A percentile compares a stretch with the other conserved stretches of the same genome.
These are phyloP conservation scores for Brachionus rubens DNA, from an alignment of 1,140 invertebrate species.

Conservation along the genomic window DNA sequence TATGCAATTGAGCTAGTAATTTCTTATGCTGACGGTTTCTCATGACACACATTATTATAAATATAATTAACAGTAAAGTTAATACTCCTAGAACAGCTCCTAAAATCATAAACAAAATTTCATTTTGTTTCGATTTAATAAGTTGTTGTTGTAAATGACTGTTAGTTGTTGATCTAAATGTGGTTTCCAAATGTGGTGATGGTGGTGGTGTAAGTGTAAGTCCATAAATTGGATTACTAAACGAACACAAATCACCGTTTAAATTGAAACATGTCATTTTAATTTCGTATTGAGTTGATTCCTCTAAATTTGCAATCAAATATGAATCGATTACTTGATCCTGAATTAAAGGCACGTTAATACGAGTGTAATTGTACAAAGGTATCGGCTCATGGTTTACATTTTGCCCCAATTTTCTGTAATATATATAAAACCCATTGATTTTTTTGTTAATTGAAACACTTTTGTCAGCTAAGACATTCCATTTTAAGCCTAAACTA, in stretches of 20 bases:
- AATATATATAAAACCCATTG: constrained; percentile 44
- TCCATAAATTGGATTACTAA: constrained; percentile 35
- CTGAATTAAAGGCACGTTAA: constrained; percentile 12
- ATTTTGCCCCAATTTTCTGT: neutral
- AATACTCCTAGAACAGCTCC: constrained; percentile 58
- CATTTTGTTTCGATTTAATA: constrained; percentile 49
- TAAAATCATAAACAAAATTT: constrained; percentile 57
- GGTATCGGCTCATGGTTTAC: neutral
- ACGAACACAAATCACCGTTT: constrained; percentile 40
- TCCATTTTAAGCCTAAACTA: constrained; percentile 16
- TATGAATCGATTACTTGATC: neutral
- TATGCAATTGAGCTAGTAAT: constrained; percentile 47
- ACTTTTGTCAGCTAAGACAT: neutral
- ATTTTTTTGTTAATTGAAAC: neutral
- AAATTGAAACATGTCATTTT: constrained; percentile 36
- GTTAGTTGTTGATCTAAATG: neutral
- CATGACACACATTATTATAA: constrained; percentile 59
- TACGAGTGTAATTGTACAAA: constrained; percentile 30
- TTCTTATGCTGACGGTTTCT: constrained; percentile 57
- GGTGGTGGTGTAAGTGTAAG: neutral
- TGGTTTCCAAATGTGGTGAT: neutral
- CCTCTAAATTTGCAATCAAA: constrained; percentile 33
- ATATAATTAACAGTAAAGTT: constrained; percentile 55
- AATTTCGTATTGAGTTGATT: neutral
- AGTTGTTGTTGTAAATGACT: neutral